These are phyloP conservation scores for Campoplex nolae DNA, from an alignment of 2,888 invertebrate species.

Conservation along the genomic window DNA sequence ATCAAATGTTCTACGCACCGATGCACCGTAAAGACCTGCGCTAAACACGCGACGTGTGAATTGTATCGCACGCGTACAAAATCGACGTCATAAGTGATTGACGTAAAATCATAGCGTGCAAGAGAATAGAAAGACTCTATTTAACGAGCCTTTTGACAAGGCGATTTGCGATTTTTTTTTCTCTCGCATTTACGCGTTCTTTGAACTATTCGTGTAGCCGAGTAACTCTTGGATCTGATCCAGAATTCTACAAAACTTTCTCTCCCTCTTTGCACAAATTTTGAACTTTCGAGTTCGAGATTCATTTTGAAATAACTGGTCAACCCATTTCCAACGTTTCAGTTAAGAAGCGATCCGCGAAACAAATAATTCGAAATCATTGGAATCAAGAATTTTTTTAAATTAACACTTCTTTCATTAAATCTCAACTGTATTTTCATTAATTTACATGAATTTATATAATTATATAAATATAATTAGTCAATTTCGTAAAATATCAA, in stretches of 20 bases:
- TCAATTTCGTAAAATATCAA: not conserved
- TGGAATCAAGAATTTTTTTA: not conserved
- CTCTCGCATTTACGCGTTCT: conserved; percentile 25
- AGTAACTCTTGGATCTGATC: conserved; percentile 40
- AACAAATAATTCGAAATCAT: too few relatives aligned
- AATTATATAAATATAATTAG: too few relatives aligned
- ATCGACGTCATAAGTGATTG: conserved; percentile 12
- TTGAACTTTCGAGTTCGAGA: not conserved
- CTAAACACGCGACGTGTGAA: not conserved
- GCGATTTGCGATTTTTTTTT: not conserved
- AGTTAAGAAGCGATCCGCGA: too few relatives aligned
- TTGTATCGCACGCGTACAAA: conserved; percentile 11
- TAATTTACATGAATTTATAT: not conserved
- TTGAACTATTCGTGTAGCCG: conserved; percentile 35
- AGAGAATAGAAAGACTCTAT: not conserved
- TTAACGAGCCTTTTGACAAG: conserved; percentile 4
- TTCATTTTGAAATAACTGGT: not conserved
- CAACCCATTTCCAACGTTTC: too few relatives aligned
- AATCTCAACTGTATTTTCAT: not conserved
- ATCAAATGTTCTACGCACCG: conserved; percentile 36
- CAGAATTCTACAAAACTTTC: conserved; percentile 52
- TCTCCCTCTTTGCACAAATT: conserved; percentile 60
- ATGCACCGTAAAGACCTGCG: conserved; percentile 27
- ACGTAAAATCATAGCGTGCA: conserved; percentile 22
- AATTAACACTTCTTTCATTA: not conserved